phyloP scores from a whole-genome alignment of 2,888 invertebrate genomes.

The Thymelicus sylvestris region DNA sequence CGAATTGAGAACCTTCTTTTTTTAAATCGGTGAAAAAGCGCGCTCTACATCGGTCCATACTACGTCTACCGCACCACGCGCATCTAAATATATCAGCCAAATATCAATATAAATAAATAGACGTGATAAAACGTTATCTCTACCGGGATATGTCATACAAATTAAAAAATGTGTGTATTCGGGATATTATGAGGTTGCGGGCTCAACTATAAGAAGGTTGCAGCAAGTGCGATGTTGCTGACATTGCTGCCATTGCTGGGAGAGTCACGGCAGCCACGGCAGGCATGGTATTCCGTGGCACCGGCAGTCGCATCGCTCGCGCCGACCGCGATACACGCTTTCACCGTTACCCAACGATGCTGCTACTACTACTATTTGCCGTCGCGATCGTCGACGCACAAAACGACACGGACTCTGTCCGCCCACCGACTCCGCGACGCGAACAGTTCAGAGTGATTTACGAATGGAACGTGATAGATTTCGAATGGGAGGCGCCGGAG shows the following conservation, averaged over 20 bases:
- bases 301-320: constrained; percentile 69
- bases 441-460: constrained; percentile 88
- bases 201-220: constrained; percentile 4
- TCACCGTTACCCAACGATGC: constrained; percentile 54
- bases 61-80: too few species aligned
- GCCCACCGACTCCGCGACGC: constrained; percentile 63
- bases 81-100: too few species aligned
- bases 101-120: too few species aligned
- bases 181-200: not conserved
- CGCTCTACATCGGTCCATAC: too few species aligned
- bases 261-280: constrained; percentile 43
- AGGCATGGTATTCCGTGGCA: constrained; percentile 53
- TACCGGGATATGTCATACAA: too few species aligned
- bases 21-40: too few species aligned
- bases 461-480: constrained; percentile 90
- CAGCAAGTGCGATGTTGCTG: constrained; percentile 52
- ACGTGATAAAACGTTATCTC: too few species aligned
- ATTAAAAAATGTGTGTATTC: too few species aligned
- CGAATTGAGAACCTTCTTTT: too few species aligned
- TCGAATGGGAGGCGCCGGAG: constrained; percentile 86
- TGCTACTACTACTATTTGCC: constrained; percentile 61
- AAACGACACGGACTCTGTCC: constrained; percentile 61
- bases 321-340: constrained; percentile 68
- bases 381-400: constrained; percentile 73
- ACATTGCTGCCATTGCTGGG: not conserved